A percentile compares a stretch with the other conserved stretches of the same genome.
Conservation (phyloP, 2,797 vertebrate genomes). For the Ceryle rudis region DNA sequence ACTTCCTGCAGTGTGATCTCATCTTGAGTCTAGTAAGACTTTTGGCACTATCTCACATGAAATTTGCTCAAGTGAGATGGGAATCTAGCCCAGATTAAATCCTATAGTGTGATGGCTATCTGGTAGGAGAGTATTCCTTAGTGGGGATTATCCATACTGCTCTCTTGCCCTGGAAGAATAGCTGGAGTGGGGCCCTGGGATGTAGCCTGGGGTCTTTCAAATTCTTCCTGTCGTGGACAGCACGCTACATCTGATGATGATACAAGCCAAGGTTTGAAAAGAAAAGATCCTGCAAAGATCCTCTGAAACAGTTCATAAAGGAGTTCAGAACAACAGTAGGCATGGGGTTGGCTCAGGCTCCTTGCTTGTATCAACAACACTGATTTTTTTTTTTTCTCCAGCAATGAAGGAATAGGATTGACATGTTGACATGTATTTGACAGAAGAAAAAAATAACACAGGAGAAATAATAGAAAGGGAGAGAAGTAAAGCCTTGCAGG, state of each 20-base stretch:
- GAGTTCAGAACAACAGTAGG: neutral
- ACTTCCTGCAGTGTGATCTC: neutral
- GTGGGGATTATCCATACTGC: fast-evolving
- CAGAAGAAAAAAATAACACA: neutral
- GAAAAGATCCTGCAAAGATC: neutral
- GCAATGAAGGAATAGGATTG: neutral
- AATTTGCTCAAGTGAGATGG: neutral
- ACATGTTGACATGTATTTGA: neutral
- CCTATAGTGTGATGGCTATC: neutral
- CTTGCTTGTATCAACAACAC: neutral
- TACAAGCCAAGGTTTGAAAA: neutral
- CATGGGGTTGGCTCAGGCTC: neutral
- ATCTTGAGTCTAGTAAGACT: neutral
- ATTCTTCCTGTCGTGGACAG: neutral
- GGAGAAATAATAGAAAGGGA: neutral
- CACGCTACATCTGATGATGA: neutral
- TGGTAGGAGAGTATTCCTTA: neutral
- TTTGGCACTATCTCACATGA: neutral
- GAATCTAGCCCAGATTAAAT: neutral
- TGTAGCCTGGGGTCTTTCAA: neutral
- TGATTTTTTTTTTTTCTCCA: neutral
- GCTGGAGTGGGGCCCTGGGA: neutral
- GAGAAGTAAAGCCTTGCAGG: neutral
- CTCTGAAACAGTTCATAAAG: neutral
- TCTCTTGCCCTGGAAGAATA: neutral